phyloP scores from a whole-genome alignment of 2,797 vertebrate genomes.

The Tinamus major region DNA sequence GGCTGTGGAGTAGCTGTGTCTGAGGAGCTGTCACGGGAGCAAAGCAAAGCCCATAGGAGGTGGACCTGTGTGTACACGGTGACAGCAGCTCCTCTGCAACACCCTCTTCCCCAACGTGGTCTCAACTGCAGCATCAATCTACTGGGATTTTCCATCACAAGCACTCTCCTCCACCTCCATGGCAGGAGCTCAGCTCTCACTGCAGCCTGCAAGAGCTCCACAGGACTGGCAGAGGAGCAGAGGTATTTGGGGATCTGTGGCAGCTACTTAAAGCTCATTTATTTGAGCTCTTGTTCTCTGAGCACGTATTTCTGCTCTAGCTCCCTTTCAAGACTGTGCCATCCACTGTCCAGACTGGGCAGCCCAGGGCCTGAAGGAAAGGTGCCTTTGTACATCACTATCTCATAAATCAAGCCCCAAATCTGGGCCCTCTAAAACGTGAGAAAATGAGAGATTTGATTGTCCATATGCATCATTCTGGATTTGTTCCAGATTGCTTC shows the following conservation, averaged over 20 bases:
- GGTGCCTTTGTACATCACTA: background rate
- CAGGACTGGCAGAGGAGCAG: background rate
- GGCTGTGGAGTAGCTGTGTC: background rate
- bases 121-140: background rate
- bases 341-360: background rate
- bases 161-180: background rate
- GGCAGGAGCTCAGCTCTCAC: background rate
- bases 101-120: background rate
- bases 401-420: slow-evolving; percentile 23
- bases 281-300: background rate
- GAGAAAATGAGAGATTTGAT: slow-evolving; percentile 68
- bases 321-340: background rate
- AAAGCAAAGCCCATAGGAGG: background rate
- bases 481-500: slow-evolving; percentile 73
- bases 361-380: background rate
- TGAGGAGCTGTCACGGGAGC: background rate
- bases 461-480: slow-evolving; percentile 73
- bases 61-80: background rate
- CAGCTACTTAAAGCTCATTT: background rate
- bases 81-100: background rate
- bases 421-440: slow-evolving; percentile 47
- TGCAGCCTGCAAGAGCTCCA: slow-evolving; percentile 2
- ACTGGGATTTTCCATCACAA: background rate
- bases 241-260: slow-evolving; percentile 16
- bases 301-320: background rate